Percentiles rank a stretch among this genome's conserved stretches.
phyloP scores from a whole-genome alignment of 2,888 invertebrate species.

The Pterostichus madidus region DNA sequence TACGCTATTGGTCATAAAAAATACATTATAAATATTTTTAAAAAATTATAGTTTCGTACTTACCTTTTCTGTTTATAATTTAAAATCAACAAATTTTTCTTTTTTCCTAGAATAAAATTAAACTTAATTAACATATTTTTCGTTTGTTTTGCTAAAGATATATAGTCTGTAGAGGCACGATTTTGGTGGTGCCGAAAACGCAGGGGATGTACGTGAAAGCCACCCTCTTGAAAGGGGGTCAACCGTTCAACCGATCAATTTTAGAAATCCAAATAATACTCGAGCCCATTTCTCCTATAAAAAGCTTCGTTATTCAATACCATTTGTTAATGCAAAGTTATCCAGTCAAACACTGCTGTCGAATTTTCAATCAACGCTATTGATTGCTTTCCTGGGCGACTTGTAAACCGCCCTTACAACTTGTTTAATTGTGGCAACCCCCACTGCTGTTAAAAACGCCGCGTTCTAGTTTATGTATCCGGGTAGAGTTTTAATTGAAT shows the following conservation, averaged over 20 bases:
- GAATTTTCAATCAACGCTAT: background rate
- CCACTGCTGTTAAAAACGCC: no score
- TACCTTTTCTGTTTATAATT: no score
- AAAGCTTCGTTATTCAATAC: slow-evolving; percentile 56
- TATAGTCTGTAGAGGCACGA: no score
- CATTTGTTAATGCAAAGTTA: slow-evolving; percentile 54
- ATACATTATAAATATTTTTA: no score
- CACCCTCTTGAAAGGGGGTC: slow-evolving; percentile 27
- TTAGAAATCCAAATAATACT: slow-evolving; percentile 59
- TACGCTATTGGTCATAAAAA: no score
- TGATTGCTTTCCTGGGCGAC: background rate
- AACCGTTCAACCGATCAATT: slow-evolving; percentile 34
- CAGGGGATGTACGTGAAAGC: no score
- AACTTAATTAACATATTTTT: no score
- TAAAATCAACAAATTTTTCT: no score
- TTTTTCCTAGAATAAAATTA: no score
- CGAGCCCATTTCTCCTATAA: slow-evolving; percentile 43
- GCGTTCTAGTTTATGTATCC: background rate
- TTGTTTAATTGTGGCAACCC: slow-evolving; percentile 30
- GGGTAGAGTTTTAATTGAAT: slow-evolving; percentile 39
- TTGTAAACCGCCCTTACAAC: slow-evolving; percentile 35
- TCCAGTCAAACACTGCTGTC: background rate
- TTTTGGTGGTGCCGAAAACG: no score
- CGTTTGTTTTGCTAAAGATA: no score
- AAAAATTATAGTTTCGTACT: no score